Evolutionary conservation across 2,113 vertebrate genomes (phyloP).

Genomic region (Ascaphus truei): DNA sequence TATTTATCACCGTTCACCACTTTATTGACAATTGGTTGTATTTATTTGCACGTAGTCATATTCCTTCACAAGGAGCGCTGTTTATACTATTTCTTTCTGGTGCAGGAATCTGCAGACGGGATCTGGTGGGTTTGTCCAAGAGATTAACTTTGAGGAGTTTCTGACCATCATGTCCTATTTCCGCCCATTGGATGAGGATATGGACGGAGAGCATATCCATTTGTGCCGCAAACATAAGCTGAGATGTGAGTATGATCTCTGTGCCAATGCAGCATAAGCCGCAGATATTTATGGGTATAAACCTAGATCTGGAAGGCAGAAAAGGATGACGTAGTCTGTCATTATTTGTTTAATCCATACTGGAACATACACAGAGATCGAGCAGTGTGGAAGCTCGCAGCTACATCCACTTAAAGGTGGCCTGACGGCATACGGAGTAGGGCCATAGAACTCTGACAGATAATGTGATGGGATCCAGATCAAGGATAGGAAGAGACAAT

Average conservation of each 20-base stretch:
- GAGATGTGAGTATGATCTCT: conserved; percentile 67
- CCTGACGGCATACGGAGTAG: too few species aligned
- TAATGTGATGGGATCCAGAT: not conserved
- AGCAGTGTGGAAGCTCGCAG: too few species aligned
- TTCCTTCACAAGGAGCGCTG: not conserved
- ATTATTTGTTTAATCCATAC: too few species aligned
- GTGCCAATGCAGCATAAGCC: too few species aligned
- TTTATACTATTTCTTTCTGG: too few species aligned
- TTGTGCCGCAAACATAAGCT: conserved; percentile 75
- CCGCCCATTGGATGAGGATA: conserved; percentile 67
- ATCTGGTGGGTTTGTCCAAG: conserved; percentile 57
- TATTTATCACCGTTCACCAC: too few species aligned
- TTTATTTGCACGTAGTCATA: not conserved
- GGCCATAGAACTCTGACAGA: too few species aligned
- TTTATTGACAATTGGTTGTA: too few species aligned
- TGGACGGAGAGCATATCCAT: conserved; percentile 70
- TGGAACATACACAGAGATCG: too few species aligned
- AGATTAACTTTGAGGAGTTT: conserved; percentile 89
- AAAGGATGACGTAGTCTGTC: too few species aligned
- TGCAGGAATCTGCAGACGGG: conserved; percentile 74
- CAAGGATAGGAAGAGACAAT: not conserved
- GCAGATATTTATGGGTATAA: not conserved
- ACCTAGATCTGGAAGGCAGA: too few species aligned
- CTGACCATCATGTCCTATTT: conserved; percentile 92
- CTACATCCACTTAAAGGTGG: too few species aligned